Percentiles rank a stretch among this genome's conserved stretches.
These are phyloP conservation scores for Thalassaphorura encarpata DNA, from an alignment of 1,140 invertebrate genomes.

Conservation along the genomic window DNA sequence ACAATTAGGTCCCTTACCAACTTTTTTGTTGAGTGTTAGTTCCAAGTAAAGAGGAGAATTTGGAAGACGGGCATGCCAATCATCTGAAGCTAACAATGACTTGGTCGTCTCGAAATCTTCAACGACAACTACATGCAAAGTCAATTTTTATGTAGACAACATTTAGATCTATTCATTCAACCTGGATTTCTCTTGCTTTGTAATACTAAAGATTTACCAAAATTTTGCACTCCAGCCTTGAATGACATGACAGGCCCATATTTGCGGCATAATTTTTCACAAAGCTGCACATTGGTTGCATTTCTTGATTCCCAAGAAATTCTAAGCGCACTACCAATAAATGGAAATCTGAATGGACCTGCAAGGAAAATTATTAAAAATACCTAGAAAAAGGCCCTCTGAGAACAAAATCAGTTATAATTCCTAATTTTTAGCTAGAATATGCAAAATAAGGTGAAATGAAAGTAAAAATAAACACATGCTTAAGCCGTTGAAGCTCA, in stretches of 20 bases:
- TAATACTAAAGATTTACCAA: background rate
- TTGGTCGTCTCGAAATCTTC: slow-evolving; percentile 2
- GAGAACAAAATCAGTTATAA: background rate
- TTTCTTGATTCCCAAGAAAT: background rate
- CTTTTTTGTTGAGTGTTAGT: background rate
- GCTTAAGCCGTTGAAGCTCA: too few relatives aligned
- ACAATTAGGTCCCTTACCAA: background rate
- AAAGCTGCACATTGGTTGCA: background rate
- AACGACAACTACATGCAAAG: background rate
- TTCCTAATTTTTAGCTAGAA: too few relatives aligned
- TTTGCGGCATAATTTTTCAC: background rate
- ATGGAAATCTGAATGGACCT: background rate
- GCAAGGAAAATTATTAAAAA: background rate
- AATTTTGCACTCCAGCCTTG: background rate
- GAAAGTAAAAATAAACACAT: too few relatives aligned
- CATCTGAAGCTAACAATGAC: background rate
- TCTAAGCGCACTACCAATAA: background rate
- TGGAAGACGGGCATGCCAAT: background rate
- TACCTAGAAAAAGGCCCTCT: background rate
- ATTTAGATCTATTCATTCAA: background rate
- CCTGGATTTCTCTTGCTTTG: background rate
- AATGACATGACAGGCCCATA: background rate
- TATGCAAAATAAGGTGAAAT: too few relatives aligned
- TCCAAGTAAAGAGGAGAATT: background rate
- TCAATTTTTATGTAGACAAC: background rate